phyloP scores from a whole-genome alignment of 2,797 vertebrate species.

The Serranus cabrilla region DNA sequence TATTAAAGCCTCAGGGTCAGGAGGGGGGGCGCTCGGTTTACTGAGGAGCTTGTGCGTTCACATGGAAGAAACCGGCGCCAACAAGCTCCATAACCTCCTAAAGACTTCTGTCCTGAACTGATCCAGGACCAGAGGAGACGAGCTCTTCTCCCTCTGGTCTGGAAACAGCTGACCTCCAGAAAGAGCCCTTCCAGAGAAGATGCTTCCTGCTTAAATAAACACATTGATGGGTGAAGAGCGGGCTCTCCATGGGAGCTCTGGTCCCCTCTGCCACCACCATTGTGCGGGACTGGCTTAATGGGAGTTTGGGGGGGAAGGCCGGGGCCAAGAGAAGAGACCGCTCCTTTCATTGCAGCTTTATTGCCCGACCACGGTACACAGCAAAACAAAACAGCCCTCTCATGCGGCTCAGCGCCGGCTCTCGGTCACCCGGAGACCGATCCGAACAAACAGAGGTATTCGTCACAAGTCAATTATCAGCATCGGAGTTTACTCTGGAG shows the following conservation, averaged over 20 bases:
- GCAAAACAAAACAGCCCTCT: slow-evolving; percentile 80
- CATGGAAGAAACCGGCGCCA: slow-evolving; percentile 10
- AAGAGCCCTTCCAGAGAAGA: slow-evolving; percentile 52
- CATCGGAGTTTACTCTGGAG: slow-evolving; percentile 71
- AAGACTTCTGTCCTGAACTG: slow-evolving; percentile 16
- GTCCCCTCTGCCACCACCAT: slow-evolving; percentile 67
- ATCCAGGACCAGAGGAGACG: slow-evolving; percentile 23
- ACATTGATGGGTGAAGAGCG: slow-evolving; percentile 70
- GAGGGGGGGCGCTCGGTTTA: slow-evolving; percentile 32
- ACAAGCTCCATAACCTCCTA: slow-evolving; percentile 1
- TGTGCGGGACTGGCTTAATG: slow-evolving; percentile 75
- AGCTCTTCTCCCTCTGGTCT: slow-evolving; percentile 22
- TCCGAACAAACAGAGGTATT: slow-evolving; percentile 84
- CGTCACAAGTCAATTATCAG: slow-evolving; percentile 84
- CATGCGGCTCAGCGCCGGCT: slow-evolving; percentile 64
- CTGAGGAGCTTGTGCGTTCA: slow-evolving; percentile 38
- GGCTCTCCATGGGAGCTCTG: slow-evolving; percentile 73
- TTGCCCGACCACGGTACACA: slow-evolving; percentile 72
- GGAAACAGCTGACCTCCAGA: slow-evolving; percentile 34
- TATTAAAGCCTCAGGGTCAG: slow-evolving; percentile 79
- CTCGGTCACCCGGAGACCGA: slow-evolving; percentile 79
- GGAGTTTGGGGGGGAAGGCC: slow-evolving; percentile 52
- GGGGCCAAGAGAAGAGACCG: slow-evolving; percentile 60
- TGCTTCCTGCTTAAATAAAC: slow-evolving; percentile 79
- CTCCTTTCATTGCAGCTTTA: slow-evolving; percentile 79